Base-by-base conservation (phyloP, 2,888 invertebrate genomes). In the Subacronicta megacephala region DNA sequence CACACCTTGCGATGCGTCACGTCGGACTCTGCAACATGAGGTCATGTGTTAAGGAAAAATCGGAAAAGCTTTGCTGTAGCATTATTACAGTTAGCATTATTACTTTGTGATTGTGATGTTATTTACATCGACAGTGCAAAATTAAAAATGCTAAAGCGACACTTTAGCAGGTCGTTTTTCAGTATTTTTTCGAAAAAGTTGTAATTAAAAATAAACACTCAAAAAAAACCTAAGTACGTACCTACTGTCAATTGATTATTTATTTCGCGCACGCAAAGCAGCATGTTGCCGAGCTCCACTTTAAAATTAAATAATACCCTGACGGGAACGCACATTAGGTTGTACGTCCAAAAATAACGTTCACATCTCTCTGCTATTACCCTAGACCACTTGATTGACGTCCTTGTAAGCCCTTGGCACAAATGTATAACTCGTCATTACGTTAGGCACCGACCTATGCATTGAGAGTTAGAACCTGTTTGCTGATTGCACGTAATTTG, bases 371-470 rank as follows among this genome's bases (percentile, higher is more conserved):
- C 37, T 61, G 46, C 45, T 42, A 72, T 59, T 68, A 56, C 26
- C 44, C 7, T n/a, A 36, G 45, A 40, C 18, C 3, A 40, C 37
- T 61, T 67, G 73, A 72, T 68, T 72, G 73, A 65, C 54, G 75
- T 62, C 59, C 75, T 72, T 74, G 72, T 57, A 66, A 62, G 70
- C 70, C 62, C 60, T 72, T 65, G 75, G 75, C 71, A 72, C 59
- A 59, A 65, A 59, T 73, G 59, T 33, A 49, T 50, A 59, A 56
- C 49, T 62, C 47, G 44, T 70, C 57, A 65, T 74, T 74, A 72
- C 41, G 70, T 45, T 56, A 69, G 62, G 42, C 43, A 62, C 56
- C 49, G 71, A 59, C 51, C 61, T 54, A 45, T 37, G 16, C 38
- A 17, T 46, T 38, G 38, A 13, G 37, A 35, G 44, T 46, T 70